Base-by-base conservation (phyloP, 2,888 invertebrate genomes). In the Luperina nickerlii region DNA sequence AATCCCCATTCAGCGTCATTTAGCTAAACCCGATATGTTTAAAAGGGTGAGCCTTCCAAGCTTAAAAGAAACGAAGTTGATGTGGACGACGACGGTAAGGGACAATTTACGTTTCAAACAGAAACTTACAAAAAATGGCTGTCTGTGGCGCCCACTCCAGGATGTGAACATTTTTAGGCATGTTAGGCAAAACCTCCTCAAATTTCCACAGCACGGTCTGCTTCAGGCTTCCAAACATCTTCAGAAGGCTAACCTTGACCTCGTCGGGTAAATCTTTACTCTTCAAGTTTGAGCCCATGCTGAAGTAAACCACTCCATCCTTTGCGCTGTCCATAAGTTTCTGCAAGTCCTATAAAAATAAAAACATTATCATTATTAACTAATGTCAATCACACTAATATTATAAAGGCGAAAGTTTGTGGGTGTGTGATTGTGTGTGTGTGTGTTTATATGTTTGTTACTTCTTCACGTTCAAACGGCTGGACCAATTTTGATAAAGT, bases 171-270 rank as follows among this genome's bases (percentile, higher is more conserved):
- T 97, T 97, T 13, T 90, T 89, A 0, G 96, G 96, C 8, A 90
- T n/a, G 57, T 93, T 89, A 0, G 93, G 90, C 38, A 95, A 63
- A 0, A 84, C 83, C 60, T 94, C 94, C 79, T 96, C 96, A 82
- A 95, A 95, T 87, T 97, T 97, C 97, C 97, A 97, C 20, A 97
- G 84, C 0, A 97, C 96, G 0, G 95, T 95, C 87, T 97, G 96
- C 69, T 96, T 96, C 45, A 97, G 84, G 2, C 85, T 90, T 7
- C 94, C 92, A 66, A 97, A 96, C 67, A 95, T 92, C 42, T 92
- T 89, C 0, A 97, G 20, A 11, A 97, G 84, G 0, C 88, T 90
- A 9, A 79, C 82, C 79, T 94, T 94, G 2, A 94, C 79, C 38
- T 92, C 87, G 0, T 92, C 91, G 0, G 96, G 95, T 82, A 97